Conservation (phyloP, 2,113 vertebrate species). For the Cryptotis parvus region DNA sequence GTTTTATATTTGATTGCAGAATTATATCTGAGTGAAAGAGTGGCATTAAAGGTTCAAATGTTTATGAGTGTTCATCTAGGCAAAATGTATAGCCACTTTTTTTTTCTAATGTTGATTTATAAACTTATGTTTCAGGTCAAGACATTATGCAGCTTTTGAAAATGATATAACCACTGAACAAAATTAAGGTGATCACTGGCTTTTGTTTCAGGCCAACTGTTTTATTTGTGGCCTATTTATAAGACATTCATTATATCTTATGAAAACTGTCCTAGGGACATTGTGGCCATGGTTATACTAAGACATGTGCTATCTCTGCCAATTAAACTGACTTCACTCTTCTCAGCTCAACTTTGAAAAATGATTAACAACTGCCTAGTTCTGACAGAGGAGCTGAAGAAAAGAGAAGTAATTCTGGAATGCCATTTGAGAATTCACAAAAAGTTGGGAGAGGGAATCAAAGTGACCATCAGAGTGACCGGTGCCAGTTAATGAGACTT, state of each 20-base stretch:
- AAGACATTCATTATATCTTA: not conserved
- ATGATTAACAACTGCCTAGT: not conserved
- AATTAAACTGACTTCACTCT: not conserved
- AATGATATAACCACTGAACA: not conserved
- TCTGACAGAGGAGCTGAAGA: not conserved
- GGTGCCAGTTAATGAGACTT: not conserved
- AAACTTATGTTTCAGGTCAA: not conserved
- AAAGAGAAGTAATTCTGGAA: not conserved
- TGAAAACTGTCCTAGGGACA: not conserved
- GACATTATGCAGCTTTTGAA: not conserved
- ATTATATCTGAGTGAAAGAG: not conserved
- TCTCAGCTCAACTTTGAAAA: not conserved
- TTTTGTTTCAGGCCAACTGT: not conserved
- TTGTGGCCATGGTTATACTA: not conserved
- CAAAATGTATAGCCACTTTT: not conserved
- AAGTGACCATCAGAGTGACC: not conserved
- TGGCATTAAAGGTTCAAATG: not conserved
- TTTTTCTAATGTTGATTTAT: not conserved
- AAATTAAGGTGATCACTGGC: not conserved
- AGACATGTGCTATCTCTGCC: not conserved
- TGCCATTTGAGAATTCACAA: not conserved
- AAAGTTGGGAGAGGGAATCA: not conserved
- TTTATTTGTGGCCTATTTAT: not conserved
- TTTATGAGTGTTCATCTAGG: not conserved
- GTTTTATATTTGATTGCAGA: not conserved